Base-by-base conservation (phyloP, 1,140 invertebrate genomes). In the Anastrepha obliqua region DNA sequence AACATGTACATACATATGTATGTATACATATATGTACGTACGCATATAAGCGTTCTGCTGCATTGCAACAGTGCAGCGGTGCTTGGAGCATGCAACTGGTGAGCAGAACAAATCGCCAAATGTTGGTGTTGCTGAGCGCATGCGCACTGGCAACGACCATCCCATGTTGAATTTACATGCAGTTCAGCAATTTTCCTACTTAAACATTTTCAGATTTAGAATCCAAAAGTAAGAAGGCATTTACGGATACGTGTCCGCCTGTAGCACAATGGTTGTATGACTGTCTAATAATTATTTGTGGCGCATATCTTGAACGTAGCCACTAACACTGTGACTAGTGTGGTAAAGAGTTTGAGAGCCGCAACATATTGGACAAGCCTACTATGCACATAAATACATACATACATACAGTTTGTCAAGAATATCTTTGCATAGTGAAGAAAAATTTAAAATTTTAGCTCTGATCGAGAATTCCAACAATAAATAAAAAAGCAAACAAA, bases 231-330 rank as follows among this genome's bases (percentile, higher is more conserved):
- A 81, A 67, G n/a, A 67, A 67, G 64, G 29, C 64, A 17, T 81
- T 81, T 81, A 81, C 74, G 74, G 8, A 81, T 81, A 58, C 47
- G 74, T 81, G 74, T 55, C 74, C 74, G 74, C 74, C 8, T 55
- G 47, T 11, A 20, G 74, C 51, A 55, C 51, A 55, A 55, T 55
- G 9, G 51, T 9, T 55, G 5, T 9, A 81, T 47, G 47, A n/a
- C 44, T 55, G 74, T 58, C n/a, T n/a, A 55, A 15, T 47, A n/a
- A 81, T 81, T 81, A 51, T 44, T 20, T 81, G 5, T 55, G 74
- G 15, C 0, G 29, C 15, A 39, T 47, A 11, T 74, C 39, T 44
- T 74, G 13, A 74, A 4, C 42, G 39, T 74, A 20, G 74, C 74
- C 74, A 81, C 74, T 55, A 47, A 81, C 74, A 81, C 55, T 81